Conservation (phyloP, 1,140 invertebrate genomes). For the Rhopalosiphum padi region DNA sequence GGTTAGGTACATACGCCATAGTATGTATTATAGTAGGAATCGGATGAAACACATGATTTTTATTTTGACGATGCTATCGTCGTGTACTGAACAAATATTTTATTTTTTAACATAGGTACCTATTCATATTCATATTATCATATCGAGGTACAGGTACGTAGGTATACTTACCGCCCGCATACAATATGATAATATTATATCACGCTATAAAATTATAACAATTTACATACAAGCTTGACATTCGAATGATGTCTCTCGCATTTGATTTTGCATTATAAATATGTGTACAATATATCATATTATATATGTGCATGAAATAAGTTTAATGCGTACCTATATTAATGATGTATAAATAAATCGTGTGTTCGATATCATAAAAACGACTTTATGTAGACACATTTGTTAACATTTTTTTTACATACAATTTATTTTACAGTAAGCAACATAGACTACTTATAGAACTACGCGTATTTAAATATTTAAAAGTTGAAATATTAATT, state of each 20-base stretch:
- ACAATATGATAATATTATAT: constrained; percentile 8
- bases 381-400: not conserved
- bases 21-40: not conserved
- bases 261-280: not conserved
- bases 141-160: not conserved
- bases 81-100: not conserved
- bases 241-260: no score
- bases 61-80: not conserved
- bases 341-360: not conserved
- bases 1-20: not conserved
- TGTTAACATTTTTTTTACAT: not conserved
- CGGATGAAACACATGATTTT: not conserved
- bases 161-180: not conserved
- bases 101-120: not conserved
- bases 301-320: not conserved
- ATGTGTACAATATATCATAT: not conserved
- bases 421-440: no score
- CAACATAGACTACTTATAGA: no score
- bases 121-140: not conserved
- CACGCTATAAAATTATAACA: not conserved
- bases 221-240: not conserved
- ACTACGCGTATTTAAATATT: no score
- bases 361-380: not conserved
- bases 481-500: no score
- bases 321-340: not conserved